Base-by-base conservation (phyloP, 2,113 vertebrate species). In the Tringa solitaria region DNA sequence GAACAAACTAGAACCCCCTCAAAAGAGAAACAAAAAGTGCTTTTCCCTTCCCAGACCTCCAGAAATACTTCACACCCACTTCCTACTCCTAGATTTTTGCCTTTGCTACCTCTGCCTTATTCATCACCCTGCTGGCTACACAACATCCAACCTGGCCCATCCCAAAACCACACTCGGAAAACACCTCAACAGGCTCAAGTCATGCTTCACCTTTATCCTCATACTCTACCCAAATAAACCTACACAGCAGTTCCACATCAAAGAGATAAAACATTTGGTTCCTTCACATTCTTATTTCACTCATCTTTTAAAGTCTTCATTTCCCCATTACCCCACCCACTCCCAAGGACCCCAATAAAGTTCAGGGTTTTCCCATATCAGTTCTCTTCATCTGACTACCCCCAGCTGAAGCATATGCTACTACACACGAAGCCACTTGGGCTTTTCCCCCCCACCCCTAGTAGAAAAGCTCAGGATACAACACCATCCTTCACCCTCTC, bases 341-440 rank as follows among this genome's bases (percentile, higher is more conserved):
- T 63, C 68, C 50, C 39, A 67, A 5, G 3, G 3, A 43, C 12
- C 5, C 50, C 37, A 50, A 0, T 0, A 21, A 6, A 67, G 33
- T 3, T 37, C 60, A 46, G 3, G 6, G 8, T 0, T 76, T 27
- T 35, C 83, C 57, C 24, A 43, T 1, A 14, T 22, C 33, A 51
- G 8, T 4, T 75, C 63, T 73, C 33, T 17, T 23, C 64, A 39
- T 13, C 41, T 33, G 8, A 6, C 33, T 1, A 0, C 10, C 16
- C 46, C 46, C 26, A 37, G 0, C 4, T 10, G 12, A 30, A 88
- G 57, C 8, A 50, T 1, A 20, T 18, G 22, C 19, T 16, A 19
- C 12, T 5, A 26, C 1, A 1, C 1, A 0, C 37, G 14, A 35
- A 43, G 7, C 10, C 6, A 8, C 4, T 6, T 19, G 22, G 23